Evolutionary conservation across 2,113 vertebrate species (phyloP).

Genomic region (Peromyscus californicus): DNA sequence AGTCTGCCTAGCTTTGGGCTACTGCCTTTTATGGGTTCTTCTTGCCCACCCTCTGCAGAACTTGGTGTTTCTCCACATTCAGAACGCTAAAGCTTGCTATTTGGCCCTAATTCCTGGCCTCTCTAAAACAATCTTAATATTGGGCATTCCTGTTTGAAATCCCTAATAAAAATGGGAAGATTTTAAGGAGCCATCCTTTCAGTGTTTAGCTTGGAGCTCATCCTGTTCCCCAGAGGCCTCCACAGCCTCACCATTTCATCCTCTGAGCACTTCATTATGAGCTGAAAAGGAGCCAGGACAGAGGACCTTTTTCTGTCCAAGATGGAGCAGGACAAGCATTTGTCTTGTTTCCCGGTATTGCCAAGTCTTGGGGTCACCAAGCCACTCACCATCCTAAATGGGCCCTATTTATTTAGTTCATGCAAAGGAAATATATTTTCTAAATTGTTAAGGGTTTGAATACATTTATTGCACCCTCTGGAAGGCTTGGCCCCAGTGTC

Average conservation of each 20-base stretch:
- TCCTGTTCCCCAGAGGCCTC: slow-evolving; percentile 44
- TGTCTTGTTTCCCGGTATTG: slow-evolving; percentile 48
- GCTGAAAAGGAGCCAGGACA: slow-evolving; percentile 42
- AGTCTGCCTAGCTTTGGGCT: neutral
- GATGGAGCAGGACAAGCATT: neutral
- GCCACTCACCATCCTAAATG: slow-evolving; percentile 42
- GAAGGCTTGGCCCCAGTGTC: slow-evolving; percentile 18
- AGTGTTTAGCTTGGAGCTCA: slow-evolving; percentile 73
- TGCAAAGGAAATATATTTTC: slow-evolving; percentile 32
- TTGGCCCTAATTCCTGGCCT: slow-evolving; percentile 24
- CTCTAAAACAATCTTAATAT: slow-evolving; percentile 55
- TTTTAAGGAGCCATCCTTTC: slow-evolving; percentile 63
- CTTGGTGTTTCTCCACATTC: slow-evolving; percentile 16
- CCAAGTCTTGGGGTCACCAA: slow-evolving; percentile 32
- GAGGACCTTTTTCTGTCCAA: slow-evolving; percentile 42
- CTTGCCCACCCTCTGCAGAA: neutral
- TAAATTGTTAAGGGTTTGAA: slow-evolving; percentile 64
- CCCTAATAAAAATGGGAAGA: slow-evolving; percentile 57
- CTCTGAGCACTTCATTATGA: slow-evolving; percentile 71
- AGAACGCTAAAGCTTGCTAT: neutral
- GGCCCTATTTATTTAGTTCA: slow-evolving; percentile 55
- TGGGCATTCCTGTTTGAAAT: slow-evolving; percentile 63
- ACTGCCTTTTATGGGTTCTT: neutral
- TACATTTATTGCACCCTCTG: slow-evolving; percentile 13
- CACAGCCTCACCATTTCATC: slow-evolving; percentile 53